phyloP scores from a whole-genome alignment of 2,888 invertebrate genomes.

The Lypha dubia region DNA sequence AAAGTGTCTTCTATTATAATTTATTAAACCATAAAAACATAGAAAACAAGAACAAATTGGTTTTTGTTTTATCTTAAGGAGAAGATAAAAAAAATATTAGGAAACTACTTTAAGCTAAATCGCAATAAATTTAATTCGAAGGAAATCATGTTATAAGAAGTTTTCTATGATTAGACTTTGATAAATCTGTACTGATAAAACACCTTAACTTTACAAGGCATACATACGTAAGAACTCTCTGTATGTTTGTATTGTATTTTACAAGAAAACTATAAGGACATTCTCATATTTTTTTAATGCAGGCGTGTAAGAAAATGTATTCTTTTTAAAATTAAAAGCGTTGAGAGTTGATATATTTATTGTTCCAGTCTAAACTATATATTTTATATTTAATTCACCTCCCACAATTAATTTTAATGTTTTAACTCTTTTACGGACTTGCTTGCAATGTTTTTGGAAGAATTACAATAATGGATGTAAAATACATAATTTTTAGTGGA shows the following conservation, averaged over 20 bases:
- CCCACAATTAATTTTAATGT: not conserved
- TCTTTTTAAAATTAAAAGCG: not conserved
- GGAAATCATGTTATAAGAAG: constrained; percentile 58
- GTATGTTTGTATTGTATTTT: not conserved
- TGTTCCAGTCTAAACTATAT: too few relatives aligned
- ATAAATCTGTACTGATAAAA: constrained; percentile 23
- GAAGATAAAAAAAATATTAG: constrained; percentile 3
- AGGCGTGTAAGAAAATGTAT: not conserved
- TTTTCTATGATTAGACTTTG: constrained; percentile 32
- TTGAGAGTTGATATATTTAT: not conserved
- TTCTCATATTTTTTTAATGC: not conserved
- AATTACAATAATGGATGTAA: constrained; percentile 63
- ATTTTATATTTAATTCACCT: too few relatives aligned
- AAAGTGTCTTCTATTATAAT: constrained; percentile 53
- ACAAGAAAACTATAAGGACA: constrained; percentile 13
- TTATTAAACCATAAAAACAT: constrained; percentile 62
- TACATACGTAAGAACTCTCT: not conserved
- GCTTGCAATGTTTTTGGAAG: not conserved
- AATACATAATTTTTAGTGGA: constrained; percentile 63
- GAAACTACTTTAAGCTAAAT: constrained; percentile 43
- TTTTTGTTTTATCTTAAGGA: constrained; percentile 34
- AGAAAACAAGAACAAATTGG: constrained; percentile 61
- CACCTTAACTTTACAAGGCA: constrained; percentile 44
- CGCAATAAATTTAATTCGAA: constrained; percentile 32
- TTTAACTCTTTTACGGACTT: constrained; percentile 2